These are phyloP conservation scores for Zaprionus kolodkinae DNA, from an alignment of 1,140 invertebrate genomes.

Conservation along the genomic window DNA sequence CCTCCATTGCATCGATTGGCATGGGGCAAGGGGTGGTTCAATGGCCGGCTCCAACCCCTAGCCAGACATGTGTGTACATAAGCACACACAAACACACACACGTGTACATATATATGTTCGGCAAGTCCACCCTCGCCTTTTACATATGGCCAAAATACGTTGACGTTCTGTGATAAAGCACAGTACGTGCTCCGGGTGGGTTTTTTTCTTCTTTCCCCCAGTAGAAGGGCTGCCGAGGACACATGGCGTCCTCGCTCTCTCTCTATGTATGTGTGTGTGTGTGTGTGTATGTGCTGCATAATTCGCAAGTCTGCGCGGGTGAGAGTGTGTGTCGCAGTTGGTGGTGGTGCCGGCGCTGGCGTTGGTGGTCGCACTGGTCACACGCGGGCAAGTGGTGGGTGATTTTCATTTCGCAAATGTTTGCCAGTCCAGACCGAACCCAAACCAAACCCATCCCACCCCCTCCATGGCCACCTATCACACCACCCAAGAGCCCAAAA, in stretches of 20 bases:
- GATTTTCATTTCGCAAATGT: slow-evolving; percentile 74
- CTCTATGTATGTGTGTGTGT: slow-evolving; percentile 9
- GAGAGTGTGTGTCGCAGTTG: slow-evolving; percentile 13
- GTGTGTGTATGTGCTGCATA: slow-evolving; percentile 36
- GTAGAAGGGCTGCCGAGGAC: slow-evolving; percentile 17
- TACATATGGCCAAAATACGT: slow-evolving; percentile 72
- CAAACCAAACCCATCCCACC: slow-evolving; percentile 10
- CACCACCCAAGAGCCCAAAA: background rate
- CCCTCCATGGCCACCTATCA: background rate
- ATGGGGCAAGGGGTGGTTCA: slow-evolving; percentile 24
- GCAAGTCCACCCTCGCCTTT: slow-evolving; percentile 63
- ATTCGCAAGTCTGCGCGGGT: slow-evolving; percentile 51
- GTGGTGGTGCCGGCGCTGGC: slow-evolving; percentile 33
- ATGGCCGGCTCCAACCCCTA: slow-evolving; percentile 37
- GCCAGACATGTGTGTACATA: background rate
- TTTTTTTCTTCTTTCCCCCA: slow-evolving; percentile 54
- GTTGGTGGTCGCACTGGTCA: slow-evolving; percentile 66
- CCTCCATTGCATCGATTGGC: slow-evolving; percentile 21
- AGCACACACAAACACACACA: slow-evolving; percentile 2
- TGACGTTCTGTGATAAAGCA: slow-evolving; percentile 51
- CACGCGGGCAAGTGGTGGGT: slow-evolving; percentile 65
- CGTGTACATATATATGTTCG: slow-evolving; percentile 17
- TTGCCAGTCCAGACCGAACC: slow-evolving; percentile 37
- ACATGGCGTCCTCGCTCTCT: slow-evolving; percentile 40
- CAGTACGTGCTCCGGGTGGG: slow-evolving; percentile 49